Evolutionary conservation across 2,113 vertebrate genomes (phyloP).

Genomic region (Genyomyrus donnyi): DNA sequence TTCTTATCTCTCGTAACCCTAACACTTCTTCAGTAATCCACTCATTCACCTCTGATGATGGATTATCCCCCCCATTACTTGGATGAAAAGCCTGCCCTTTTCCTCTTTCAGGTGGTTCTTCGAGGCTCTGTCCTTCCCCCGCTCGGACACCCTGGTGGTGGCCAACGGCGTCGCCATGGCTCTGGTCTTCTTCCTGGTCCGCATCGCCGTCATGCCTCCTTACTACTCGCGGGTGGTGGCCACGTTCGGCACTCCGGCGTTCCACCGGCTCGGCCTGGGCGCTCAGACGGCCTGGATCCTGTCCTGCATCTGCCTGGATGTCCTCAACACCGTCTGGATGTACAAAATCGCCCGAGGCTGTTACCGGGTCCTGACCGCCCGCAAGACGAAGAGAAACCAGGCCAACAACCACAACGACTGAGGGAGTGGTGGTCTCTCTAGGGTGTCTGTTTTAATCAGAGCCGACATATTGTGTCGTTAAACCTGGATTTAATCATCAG

Average conservation of each 20-base stretch:
- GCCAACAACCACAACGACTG: constrained; percentile 63
- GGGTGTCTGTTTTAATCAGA: background rate
- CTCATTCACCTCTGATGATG: background rate
- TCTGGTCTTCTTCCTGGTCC: constrained; percentile 63
- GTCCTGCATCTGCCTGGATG: constrained; percentile 61
- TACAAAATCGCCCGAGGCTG: constrained; percentile 63
- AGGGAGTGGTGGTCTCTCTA: background rate
- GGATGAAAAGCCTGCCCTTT: background rate
- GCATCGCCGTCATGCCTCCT: constrained; percentile 67
- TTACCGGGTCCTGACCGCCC: constrained; percentile 57
- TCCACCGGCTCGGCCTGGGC: constrained; percentile 56
- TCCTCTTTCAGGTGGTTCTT: constrained; percentile 65
- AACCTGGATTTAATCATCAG: background rate
- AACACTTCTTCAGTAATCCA: background rate
- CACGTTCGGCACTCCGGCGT: constrained; percentile 62
- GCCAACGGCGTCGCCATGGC: constrained; percentile 64
- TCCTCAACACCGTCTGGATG: constrained; percentile 69
- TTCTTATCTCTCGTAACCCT: background rate
- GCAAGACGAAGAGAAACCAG: constrained; percentile 22
- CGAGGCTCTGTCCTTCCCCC: constrained; percentile 56
- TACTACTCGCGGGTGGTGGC: constrained; percentile 67
- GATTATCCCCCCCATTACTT: background rate
- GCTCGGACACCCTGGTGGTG: constrained; percentile 57
- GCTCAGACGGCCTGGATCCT: constrained; percentile 69
- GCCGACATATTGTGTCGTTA: background rate